These are phyloP conservation scores for Tridacna gigas DNA, from an alignment of 2,888 invertebrate species.

Conservation along the genomic window DNA sequence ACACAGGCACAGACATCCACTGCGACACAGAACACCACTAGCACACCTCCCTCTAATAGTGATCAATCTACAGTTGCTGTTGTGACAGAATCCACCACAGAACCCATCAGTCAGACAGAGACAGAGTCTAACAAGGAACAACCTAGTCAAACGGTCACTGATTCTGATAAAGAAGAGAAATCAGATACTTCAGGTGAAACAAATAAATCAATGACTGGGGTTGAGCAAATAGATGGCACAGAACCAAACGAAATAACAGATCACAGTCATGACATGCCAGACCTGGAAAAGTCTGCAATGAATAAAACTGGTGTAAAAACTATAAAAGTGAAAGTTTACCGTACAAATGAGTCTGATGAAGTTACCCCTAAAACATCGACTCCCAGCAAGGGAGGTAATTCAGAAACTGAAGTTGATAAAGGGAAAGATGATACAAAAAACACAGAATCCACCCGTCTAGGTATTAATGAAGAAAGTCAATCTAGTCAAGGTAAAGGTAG, in stretches of 20 bases:
- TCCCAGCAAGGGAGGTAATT: neutral
- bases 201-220: too few species aligned
- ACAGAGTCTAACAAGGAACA: too few species aligned
- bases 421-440: neutral
- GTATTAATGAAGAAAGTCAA: neutral
- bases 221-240: too few species aligned
- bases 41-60: neutral
- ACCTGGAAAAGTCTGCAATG: neutral
- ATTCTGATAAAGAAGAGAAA: neutral
- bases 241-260: too few species aligned
- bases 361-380: neutral
- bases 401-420: neutral
- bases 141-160: too few species aligned
- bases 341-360: neutral
- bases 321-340: neutral
- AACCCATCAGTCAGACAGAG: too few species aligned
- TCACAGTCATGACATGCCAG: too few species aligned
- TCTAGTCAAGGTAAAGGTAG: neutral
- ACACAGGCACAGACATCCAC: neutral
- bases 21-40: neutral
- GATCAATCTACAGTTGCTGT: neutral
- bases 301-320: neutral
- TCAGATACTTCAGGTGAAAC: neutral
- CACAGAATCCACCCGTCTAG: neutral
- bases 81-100: neutral